These are phyloP conservation scores for Fregetta grallaria DNA, from an alignment of 2,113 vertebrate genomes.

Conservation along the genomic window DNA sequence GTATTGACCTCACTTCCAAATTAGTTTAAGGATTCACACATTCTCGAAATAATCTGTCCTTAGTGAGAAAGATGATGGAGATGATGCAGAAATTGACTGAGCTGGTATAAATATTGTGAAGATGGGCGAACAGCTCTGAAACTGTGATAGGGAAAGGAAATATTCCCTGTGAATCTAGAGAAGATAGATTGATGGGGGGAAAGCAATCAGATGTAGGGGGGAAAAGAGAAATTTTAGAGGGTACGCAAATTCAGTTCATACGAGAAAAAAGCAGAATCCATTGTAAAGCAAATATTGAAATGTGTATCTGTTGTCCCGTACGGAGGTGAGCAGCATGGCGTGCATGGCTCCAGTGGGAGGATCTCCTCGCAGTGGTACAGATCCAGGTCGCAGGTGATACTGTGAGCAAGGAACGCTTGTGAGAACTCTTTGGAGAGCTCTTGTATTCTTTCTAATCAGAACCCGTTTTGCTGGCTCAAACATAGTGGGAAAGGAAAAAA, in stretches of 20 bases:
- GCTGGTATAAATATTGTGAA: not conserved
- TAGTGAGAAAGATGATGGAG: constrained; percentile 1
- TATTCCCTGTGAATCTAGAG: not conserved
- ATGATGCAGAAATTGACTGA: constrained; percentile 1
- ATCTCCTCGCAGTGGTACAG: not conserved
- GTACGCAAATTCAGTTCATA: not conserved
- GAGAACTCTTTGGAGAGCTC: not conserved
- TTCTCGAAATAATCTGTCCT: constrained; percentile 27
- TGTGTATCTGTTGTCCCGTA: not conserved
- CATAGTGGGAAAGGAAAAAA: not conserved
- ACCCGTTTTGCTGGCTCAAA: constrained; percentile 7
- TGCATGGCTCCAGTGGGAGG: not conserved
- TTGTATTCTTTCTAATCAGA: not conserved
- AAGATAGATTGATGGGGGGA: not conserved
- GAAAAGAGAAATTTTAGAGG: not conserved
- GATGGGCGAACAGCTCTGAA: not conserved
- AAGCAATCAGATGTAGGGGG: not conserved
- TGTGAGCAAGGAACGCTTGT: not conserved
- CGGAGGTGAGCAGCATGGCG: not conserved
- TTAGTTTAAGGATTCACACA: constrained; percentile 21
- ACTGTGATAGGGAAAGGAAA: not conserved
- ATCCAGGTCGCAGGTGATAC: not conserved
- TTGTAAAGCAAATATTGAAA: not conserved
- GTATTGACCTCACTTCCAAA: constrained; percentile 15
- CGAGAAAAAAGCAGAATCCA: not conserved